phyloP scores from a whole-genome alignment of 2,888 invertebrate species.

The Stenchaetothrips biformis region DNA sequence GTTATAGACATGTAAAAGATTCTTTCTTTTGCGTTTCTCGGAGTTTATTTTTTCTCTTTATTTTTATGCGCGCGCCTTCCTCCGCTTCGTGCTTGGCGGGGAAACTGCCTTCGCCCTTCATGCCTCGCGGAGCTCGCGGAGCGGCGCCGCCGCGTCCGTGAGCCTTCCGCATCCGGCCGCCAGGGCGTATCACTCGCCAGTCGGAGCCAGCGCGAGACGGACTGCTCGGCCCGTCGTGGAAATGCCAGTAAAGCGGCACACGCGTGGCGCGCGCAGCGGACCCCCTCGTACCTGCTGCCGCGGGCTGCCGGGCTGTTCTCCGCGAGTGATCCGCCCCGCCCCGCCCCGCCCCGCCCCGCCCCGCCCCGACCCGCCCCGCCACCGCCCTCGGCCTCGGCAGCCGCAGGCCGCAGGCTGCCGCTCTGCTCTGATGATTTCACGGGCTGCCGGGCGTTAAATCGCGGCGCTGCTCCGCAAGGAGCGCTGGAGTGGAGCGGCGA shows the following conservation, averaged over 20 bases:
- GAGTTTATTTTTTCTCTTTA: background rate
- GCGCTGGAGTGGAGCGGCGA: background rate
- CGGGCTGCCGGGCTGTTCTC: background rate
- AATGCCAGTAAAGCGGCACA: too few relatives aligned
- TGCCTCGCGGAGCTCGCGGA: too few relatives aligned
- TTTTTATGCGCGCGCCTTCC: background rate
- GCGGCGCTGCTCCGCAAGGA: background rate
- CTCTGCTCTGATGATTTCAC: constrained; percentile 11
- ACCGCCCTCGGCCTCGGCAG: background rate
- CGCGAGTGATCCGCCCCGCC: background rate
- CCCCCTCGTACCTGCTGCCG: background rate
- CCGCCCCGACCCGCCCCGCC: background rate
- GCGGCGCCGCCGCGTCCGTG: too few relatives aligned
- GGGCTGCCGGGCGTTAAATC: constrained; percentile 7
- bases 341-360: background rate
- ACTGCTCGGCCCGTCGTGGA: too few relatives aligned
- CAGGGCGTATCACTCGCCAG: too few relatives aligned
- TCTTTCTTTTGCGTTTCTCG: background rate
- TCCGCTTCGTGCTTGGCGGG: background rate
- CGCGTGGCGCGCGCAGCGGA: background rate
- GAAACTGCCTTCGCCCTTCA: too few relatives aligned
- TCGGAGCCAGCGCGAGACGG: too few relatives aligned
- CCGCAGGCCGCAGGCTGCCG: background rate
- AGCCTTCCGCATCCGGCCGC: too few relatives aligned
- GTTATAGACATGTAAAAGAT: background rate